Percentiles rank a stretch among this genome's conserved stretches.
Evolutionary conservation across 2,888 invertebrate genomes (phyloP).

Genomic region (Smittia sp.): DNA sequence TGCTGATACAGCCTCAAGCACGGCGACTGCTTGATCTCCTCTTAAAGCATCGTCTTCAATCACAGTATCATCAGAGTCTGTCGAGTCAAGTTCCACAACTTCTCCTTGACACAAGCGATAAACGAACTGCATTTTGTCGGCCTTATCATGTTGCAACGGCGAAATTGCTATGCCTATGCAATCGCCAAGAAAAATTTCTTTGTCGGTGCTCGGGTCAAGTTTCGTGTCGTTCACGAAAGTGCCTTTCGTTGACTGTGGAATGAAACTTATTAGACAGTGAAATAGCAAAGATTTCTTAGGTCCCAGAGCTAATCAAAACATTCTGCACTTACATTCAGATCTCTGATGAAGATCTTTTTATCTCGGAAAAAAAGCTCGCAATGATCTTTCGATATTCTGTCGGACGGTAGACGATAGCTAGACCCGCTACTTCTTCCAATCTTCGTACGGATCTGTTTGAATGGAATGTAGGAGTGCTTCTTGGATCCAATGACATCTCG

Average conservation of each 20-base stretch:
- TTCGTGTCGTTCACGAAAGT: neutral
- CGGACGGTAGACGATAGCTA: neutral
- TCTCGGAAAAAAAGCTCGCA: neutral
- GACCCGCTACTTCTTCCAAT: neutral
- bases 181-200: neutral
- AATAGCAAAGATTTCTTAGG: neutral
- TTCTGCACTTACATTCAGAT: neutral
- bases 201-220: neutral
- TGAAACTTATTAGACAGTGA: too few relatives aligned
- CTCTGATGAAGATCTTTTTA: neutral
- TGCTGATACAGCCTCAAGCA: too few relatives aligned
- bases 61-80: too few relatives aligned
- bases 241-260: neutral
- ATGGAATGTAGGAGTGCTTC: neutral
- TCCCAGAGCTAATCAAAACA: neutral
- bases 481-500: neutral
- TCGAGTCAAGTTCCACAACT: too few relatives aligned
- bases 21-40: too few relatives aligned
- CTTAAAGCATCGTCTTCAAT: too few relatives aligned
- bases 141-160: too few relatives aligned
- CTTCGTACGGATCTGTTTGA: neutral
- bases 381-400: neutral
- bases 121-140: too few relatives aligned
- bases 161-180: too few relatives aligned
- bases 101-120: too few relatives aligned